Evolutionary conservation across 2,797 vertebrate genomes (phyloP), one percentile per base, ranked within the genome.

Genomic region (Bradypodion pumilum): DNA sequence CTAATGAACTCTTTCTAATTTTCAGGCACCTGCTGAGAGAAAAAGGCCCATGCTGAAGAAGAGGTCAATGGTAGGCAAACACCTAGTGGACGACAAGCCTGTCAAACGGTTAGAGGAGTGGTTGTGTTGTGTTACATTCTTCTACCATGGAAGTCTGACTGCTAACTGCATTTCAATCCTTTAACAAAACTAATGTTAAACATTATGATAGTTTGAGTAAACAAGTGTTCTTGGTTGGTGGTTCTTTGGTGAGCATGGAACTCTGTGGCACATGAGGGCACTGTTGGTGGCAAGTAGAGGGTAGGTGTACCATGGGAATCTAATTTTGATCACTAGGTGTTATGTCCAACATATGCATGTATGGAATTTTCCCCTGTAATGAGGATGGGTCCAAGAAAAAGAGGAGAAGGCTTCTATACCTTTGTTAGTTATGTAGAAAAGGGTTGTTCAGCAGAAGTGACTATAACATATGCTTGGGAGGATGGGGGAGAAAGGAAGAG

Each of bases 51-150:
- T 95, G 90, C 86, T 94, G 96, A 97, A 97, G 96, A 96, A 94
- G 92, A 97, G 95, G 77, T 97, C 97, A 94, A 68, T 97, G 89
- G 93, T 97, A 95, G 96, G 96, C 92, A 96, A 95, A 93, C 96
- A 95, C 94, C 90, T 97, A 82, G 94, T 90, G 88, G 93, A 94
- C 10, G 96, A 96, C 91, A 96, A 95, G 91, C 91, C 92, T 0
- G 37, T 94, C 81, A 95, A 94, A 95, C 96, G 97, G 97, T 97
- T 93, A 91, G 94, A 85, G 66, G 94, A 85, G 66, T 75, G 81
- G 19, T 83, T 86, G 78, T 92, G 86, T 89, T 2, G 7, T 88
- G 86, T 89, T 70, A 6, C 27, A 23, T 70, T 72, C 0, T 70
- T 72, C 0, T 73, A n/a, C 91, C 63, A 6, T 69, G 63, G 91